A percentile compares a stretch with the other conserved stretches of the same genome.
Conservation (phyloP, 2,797 vertebrate genomes). For the Crocidura indochinensis region DNA sequence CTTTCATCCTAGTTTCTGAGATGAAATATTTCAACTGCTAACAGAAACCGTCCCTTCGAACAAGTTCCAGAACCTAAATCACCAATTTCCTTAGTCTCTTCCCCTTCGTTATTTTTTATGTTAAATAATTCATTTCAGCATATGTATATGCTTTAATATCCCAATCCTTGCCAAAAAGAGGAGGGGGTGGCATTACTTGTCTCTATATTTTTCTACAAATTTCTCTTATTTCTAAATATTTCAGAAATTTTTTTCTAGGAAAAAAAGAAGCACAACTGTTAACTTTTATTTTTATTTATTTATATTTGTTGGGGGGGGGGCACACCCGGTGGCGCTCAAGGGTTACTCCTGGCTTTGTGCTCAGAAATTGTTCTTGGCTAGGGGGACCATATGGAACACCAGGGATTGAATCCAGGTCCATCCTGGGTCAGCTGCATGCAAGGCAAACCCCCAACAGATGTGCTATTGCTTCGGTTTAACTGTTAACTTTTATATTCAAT, state of each 20-base stretch:
- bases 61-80: background rate
- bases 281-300: too few relatives aligned
- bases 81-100: background rate
- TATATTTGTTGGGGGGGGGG: too few relatives aligned
- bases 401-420: too few relatives aligned
- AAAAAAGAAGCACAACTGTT: background rate
- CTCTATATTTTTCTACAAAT: background rate
- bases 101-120: background rate
- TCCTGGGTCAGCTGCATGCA: too few relatives aligned
- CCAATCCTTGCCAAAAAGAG: background rate
- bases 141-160: background rate
- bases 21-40: background rate
- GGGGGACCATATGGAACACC: too few relatives aligned
- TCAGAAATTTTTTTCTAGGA: background rate
- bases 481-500: too few relatives aligned
- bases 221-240: background rate
- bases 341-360: too few relatives aligned
- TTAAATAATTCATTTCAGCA: background rate
- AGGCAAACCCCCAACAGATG: too few relatives aligned
- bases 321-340: too few relatives aligned
- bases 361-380: too few relatives aligned
- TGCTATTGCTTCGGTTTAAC: too few relatives aligned
- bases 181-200: fast-evolving
- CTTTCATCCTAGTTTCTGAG: background rate
- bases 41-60: background rate